Conservation (phyloP, 1,140 invertebrate species). For the Bombus picipes region DNA sequence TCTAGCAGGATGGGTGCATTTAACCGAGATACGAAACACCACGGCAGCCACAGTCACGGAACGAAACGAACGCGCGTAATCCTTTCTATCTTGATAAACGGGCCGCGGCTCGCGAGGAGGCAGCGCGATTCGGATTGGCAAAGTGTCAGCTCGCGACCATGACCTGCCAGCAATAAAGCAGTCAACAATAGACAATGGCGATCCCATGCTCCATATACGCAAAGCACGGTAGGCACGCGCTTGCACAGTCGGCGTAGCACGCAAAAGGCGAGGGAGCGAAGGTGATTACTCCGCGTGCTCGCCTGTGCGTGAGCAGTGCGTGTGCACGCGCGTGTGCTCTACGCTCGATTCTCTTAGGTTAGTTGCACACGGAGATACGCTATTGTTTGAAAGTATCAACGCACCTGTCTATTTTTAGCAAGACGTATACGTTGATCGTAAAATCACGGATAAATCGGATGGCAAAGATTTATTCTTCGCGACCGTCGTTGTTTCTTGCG, state of each 20-base stretch:
- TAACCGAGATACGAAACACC: slow-evolving; percentile 45
- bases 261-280: not conserved
- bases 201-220: slow-evolving; percentile 80
- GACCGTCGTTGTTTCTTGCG: no score
- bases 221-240: slow-evolving; percentile 71
- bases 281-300: not conserved
- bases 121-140: slow-evolving; percentile 57
- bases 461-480: no score
- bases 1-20: slow-evolving; percentile 25
- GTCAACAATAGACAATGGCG: slow-evolving; percentile 77
- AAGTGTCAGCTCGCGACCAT: slow-evolving; percentile 71
- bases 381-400: not conserved
- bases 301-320: slow-evolving; percentile 5
- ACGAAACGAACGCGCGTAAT: slow-evolving; percentile 33
- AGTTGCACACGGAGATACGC: not conserved
- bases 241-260: not conserved
- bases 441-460: no score
- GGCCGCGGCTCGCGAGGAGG: slow-evolving; percentile 1
- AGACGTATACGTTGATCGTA: no score
- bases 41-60: not conserved
- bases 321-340: not conserved
- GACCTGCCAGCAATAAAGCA: slow-evolving; percentile 73
- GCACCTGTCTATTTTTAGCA: no score
- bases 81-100: slow-evolving; percentile 49
- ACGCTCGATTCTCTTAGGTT: not conserved